phyloP scores from a whole-genome alignment of 1,140 invertebrate species.

The Leptinotarsa defecta region DNA sequence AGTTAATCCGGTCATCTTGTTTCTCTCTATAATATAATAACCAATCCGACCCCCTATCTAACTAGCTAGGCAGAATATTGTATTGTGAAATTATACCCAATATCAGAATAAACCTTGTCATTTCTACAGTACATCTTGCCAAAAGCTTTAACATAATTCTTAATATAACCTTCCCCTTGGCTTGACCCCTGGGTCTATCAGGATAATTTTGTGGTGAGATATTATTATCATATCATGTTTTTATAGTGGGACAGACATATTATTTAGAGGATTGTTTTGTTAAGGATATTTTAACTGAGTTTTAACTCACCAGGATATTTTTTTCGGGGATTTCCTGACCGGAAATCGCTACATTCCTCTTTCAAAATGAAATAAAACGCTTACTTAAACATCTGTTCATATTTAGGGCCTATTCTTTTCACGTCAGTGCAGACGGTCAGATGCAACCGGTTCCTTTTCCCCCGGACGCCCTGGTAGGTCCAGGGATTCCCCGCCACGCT shows the following conservation, averaged over 20 bases:
- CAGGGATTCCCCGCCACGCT: slow-evolving; percentile 91
- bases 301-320: not conserved
- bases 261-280: not conserved
- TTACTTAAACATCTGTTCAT: not conserved
- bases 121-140: no score
- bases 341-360: not conserved
- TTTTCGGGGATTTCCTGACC: not conserved
- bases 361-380: not conserved
- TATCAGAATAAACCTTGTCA: no score
- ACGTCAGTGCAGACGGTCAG: slow-evolving; percentile 86
- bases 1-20: no score
- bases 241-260: not conserved
- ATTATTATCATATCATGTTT: no score
- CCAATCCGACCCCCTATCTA: no score
- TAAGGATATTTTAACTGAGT: not conserved
- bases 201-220: no score
- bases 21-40: no score
- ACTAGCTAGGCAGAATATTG: no score
- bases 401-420: slow-evolving; percentile 89
- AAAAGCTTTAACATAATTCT: no score
- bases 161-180: no score
- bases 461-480: slow-evolving; percentile 87
- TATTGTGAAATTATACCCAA: no score
- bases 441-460: slow-evolving; percentile 94
- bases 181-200: no score